Evolutionary conservation across 2,888 invertebrate genomes (phyloP).

Genomic region (Leucozona laternaria): DNA sequence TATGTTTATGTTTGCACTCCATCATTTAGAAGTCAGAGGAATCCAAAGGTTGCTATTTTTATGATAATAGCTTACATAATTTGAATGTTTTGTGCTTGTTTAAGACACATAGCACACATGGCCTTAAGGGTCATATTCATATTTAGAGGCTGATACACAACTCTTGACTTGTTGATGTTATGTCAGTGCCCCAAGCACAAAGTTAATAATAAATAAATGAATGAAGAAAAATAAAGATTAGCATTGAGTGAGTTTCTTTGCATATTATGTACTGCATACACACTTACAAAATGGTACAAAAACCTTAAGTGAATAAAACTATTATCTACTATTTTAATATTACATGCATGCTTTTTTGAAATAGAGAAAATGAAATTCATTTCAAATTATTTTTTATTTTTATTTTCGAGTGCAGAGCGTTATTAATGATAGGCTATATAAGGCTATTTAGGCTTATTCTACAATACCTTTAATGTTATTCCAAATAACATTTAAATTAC

Average conservation of each 20-base stretch:
- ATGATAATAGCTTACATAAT: conserved; percentile 27
- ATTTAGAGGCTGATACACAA: not conserved
- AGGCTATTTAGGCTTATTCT: no score
- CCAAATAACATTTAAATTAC: no score
- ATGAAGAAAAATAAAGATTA: not conserved
- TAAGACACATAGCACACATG: not conserved
- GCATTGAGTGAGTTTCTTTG: not conserved
- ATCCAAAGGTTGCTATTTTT: conserved; percentile 10
- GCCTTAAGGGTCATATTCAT: not conserved
- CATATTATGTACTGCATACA: no score
- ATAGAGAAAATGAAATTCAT: no score
- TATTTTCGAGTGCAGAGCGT: no score
- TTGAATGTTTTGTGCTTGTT: conserved; percentile 23
- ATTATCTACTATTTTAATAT: no score
- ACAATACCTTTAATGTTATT: no score
- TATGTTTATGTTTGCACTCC: conserved; percentile 26
- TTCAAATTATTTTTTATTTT: no score
- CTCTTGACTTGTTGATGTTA: conserved; percentile 22
- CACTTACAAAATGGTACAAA: no score
- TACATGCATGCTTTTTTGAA: no score
- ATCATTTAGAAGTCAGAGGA: not conserved
- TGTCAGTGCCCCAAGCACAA: not conserved
- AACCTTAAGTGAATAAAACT: no score
- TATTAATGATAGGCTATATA: no score
- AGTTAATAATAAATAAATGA: not conserved